Base-by-base conservation (phyloP, 2,888 invertebrate genomes). In the Xestoiulus laeticollis region DNA sequence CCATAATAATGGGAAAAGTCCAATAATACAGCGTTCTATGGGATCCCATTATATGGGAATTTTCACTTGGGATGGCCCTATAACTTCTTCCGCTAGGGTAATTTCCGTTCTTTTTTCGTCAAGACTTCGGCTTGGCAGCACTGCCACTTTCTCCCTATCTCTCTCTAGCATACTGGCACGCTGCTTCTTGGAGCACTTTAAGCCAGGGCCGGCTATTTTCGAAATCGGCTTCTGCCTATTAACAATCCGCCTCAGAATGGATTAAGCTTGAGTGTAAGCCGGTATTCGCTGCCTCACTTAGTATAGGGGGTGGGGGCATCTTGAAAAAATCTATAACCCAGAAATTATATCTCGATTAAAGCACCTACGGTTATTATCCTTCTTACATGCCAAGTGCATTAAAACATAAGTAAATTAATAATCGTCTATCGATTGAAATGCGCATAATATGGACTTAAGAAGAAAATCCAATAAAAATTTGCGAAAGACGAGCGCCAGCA, bases 381-480 rank as follows among this genome's bases (percentile, higher is more conserved):
- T 10, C 59, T 59, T 59, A 59, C 59, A 59, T 59, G 59, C 59
- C 59, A 59, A 59, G 59, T 59, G 59, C 59, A 59, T 59, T 59
- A 59, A 59, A 59, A 59, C 59, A 59, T 59, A 59, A 59, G 59
- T 59, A 59, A 59, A 59, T 59, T 59, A 59, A 59, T 59, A 59
- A 59, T 59, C 59, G 59, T 59, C n/a, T 59, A 59, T 59, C 59
- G 59, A 59, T 59, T 59, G 59, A 59, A 59, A 59, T 59, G 59
- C 59, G 59, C 59, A n/a, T 59, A 59, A 59, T 59, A 59, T 59
- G 59, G 59, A 59, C 59, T 59, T 59, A 59, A 22, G 59, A 22
- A 53, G 59, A 16, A 59, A 59, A 59, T 59, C 59, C 59, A 59
- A 59, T 59, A 59, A 59, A 59, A 59, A 59, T 59, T 59, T 59